Evolutionary conservation across 2,888 invertebrate species (phyloP).

Genomic region (Linyphia triangularis): DNA sequence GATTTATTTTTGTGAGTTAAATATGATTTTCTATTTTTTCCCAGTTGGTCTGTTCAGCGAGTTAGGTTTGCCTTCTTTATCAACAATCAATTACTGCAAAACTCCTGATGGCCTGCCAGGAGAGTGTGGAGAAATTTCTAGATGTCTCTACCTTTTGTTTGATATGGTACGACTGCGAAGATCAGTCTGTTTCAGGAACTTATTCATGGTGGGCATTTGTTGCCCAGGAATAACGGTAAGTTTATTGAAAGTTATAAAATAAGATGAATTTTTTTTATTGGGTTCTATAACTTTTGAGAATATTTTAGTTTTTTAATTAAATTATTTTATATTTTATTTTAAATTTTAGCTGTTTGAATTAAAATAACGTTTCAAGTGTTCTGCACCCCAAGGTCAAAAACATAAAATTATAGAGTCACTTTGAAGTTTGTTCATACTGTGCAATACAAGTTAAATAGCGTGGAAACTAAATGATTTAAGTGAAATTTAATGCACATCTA

Average conservation of each 20-base stretch:
- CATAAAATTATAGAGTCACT: not conserved
- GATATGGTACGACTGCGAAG: slow-evolving; percentile 87
- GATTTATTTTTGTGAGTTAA: too few species aligned
- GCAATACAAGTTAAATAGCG: not conserved
- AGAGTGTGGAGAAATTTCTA: slow-evolving; percentile 92
- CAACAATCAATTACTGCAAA: slow-evolving; percentile 82
- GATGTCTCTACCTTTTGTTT: slow-evolving; percentile 82
- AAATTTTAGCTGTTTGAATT: not conserved
- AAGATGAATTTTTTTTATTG: not conserved
- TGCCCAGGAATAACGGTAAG: slow-evolving; percentile 83
- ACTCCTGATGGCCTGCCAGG: slow-evolving; percentile 90
- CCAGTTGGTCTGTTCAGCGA: slow-evolving; percentile 64
- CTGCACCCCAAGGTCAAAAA: not conserved
- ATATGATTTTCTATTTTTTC: too few species aligned
- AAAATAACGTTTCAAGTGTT: not conserved
- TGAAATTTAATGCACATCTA: not conserved
- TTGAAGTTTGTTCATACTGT: too few species aligned
- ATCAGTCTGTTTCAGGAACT: slow-evolving; percentile 93
- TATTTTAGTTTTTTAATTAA: not conserved
- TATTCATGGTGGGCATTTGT: slow-evolving; percentile 95
- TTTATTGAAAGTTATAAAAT: not conserved
- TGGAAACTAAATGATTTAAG: not conserved
- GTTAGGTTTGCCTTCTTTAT: slow-evolving; percentile 21
- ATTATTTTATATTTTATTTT: not conserved
- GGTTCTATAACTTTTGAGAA: not conserved